Evolutionary conservation across 2,888 invertebrate species (phyloP), one percentile per base, ranked within the genome.

Genomic region (Linnaemya tessellans): DNA sequence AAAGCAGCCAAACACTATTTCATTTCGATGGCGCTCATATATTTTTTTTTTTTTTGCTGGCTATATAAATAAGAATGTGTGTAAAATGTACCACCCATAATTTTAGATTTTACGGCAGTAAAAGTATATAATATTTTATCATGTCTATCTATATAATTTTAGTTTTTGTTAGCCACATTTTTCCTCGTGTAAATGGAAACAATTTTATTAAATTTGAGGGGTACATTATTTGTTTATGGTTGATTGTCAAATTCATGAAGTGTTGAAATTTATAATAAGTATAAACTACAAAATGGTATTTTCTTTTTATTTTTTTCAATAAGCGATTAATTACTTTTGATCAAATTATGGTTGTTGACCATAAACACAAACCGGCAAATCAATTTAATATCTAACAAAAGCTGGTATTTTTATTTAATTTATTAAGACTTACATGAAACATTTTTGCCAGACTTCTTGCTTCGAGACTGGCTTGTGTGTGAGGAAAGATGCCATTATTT

Each of bases 321-420:
- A 83, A 70, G 78, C 87, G 86, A 87, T 87, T 87, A 86, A 87
- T 87, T 87, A 85, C 73, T 78, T 87, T 81, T 82, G 82, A 86
- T 84, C 82, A 82, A 84, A 75, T 85, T 82, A 82, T 85, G 51
- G 56, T 65, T 75, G 65, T 43, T 15, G 68, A 68, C n/a, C 51
- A 22, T 49, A 74, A 35, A 80, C 80, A 67, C 20, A 49, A 73
- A 73, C 56, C 60, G 41, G 67, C 51, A 80, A 64, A 46, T 56
- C 77, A 78, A 78, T 77, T 78, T 83, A 58, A 73, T 78, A 65
- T 56, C 77, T 62, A 60, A 15, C 51, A 41, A 38, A 41, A 70
- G 18, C 64, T 30, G 64, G 54, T 73, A 20, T 25, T 46, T 77
- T 65, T 43, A 20, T 13, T 54, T 18, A n/a, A n/a, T 75, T 54